Percentiles rank a stretch among this genome's conserved stretches.
Conservation (phyloP, 2,797 vertebrate genomes). For the Mus caroli region DNA sequence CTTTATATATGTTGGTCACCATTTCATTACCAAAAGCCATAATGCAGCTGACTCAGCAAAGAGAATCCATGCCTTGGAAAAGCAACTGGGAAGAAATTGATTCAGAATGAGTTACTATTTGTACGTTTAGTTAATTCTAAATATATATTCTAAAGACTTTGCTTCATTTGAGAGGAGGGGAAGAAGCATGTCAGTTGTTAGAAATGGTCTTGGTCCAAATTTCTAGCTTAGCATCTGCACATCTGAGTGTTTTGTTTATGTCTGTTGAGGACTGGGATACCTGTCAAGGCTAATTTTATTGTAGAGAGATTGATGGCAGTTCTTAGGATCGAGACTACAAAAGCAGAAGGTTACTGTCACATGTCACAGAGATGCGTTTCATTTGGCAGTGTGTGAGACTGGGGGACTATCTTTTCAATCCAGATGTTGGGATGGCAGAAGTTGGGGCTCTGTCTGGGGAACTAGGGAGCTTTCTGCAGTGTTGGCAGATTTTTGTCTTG, state of each 20-base stretch:
- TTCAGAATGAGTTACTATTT: conserved; percentile 55
- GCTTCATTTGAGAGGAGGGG: conserved; percentile 55
- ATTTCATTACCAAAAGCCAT: not conserved
- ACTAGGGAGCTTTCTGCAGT: not conserved
- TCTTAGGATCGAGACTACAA: conserved; percentile 41
- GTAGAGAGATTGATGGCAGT: conserved; percentile 59
- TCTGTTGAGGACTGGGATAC: conserved; percentile 62
- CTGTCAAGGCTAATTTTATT: conserved; percentile 78
- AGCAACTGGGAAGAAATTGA: conserved; percentile 39
- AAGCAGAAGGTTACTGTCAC: conserved; percentile 21
- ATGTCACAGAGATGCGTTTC: conserved; percentile 19
- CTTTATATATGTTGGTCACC: not conserved
- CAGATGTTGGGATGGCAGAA: not conserved
- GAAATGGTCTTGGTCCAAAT: conserved; percentile 36
- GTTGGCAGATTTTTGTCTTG: not conserved
- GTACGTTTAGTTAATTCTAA: conserved; percentile 62
- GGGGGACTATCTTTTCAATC: conserved; percentile 24
- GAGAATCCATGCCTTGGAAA: conserved; percentile 54
- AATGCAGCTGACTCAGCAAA: conserved; percentile 60
- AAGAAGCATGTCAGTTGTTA: conserved; percentile 7
- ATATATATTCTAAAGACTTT: conserved; percentile 67
- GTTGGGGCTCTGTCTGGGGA: not conserved
- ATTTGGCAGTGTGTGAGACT: conserved; percentile 51
- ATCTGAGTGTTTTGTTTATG: conserved; percentile 76
- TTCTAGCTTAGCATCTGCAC: conserved; percentile 76